These are phyloP conservation scores for Micoletzkya japonica DNA, from an alignment of 2,888 invertebrate genomes.

Conservation along the genomic window DNA sequence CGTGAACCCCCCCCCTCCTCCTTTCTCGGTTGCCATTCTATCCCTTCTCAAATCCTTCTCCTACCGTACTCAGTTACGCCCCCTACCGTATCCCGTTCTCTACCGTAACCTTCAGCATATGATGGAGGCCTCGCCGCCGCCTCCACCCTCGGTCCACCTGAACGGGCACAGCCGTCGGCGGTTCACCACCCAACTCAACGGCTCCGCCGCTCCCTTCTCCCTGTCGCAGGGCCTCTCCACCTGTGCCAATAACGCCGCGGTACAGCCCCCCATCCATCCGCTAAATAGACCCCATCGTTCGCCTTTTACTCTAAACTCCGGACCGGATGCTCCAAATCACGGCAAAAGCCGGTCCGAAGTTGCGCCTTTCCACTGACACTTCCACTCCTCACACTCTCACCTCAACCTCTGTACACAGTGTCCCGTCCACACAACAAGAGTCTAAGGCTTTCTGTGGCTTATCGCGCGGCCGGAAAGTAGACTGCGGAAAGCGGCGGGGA, in stretches of 20 bases:
- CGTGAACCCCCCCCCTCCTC: background rate
- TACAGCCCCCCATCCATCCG: slow-evolving; percentile 29
- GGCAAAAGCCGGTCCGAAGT: too few species aligned
- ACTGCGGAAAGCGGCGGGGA: too few species aligned
- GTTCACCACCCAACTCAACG: background rate
- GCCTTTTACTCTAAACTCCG: too few species aligned
- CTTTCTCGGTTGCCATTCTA: background rate
- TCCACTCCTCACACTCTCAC: too few species aligned
- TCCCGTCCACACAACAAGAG: too few species aligned
- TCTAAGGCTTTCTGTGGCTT: too few species aligned
- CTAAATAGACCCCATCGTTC: too few species aligned
- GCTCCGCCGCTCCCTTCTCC: slow-evolving; percentile 32
- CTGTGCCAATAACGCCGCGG: slow-evolving; percentile 51
- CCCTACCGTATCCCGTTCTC: too few species aligned
- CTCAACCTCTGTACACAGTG: too few species aligned
- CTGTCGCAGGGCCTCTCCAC: slow-evolving; percentile 44
- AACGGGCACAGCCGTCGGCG: slow-evolving; percentile 33
- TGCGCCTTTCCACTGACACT: too few species aligned
- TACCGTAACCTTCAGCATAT: background rate
- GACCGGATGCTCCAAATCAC: too few species aligned
- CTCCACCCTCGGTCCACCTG: slow-evolving; percentile 26
- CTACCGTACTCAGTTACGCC: background rate
- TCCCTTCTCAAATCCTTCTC: background rate
- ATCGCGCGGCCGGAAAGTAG: too few species aligned
- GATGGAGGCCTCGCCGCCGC: slow-evolving; percentile 18